Conservation (phyloP, 2,888 invertebrate species). For the Adelphocoris suturalis region DNA sequence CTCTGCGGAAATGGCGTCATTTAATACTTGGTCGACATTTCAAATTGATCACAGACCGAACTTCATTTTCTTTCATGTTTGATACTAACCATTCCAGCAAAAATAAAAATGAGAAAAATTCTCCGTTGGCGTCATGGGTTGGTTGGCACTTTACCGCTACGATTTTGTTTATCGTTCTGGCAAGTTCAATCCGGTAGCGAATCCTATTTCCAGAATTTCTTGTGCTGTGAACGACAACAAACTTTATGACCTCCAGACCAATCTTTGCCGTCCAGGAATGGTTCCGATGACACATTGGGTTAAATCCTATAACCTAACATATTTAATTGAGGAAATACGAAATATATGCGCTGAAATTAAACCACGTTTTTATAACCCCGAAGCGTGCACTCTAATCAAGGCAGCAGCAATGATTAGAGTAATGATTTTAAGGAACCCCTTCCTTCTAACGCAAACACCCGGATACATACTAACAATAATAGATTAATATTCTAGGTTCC, state of each 20-base stretch:
- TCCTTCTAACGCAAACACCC: too few species aligned
- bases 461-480: too few species aligned
- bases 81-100: slow-evolving; percentile 29
- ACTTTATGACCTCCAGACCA: slow-evolving; percentile 60
- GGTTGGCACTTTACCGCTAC: slow-evolving; percentile 69
- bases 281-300: too few species aligned
- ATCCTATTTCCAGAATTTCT: slow-evolving; percentile 65
- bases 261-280: slow-evolving; percentile 60
- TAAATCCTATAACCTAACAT: too few species aligned
- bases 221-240: too few species aligned
- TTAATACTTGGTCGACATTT: slow-evolving; percentile 73
- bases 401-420: too few species aligned
- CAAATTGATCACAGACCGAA: slow-evolving; percentile 73
- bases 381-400: too few species aligned
- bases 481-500: too few species aligned
- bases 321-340: slow-evolving; percentile 72
- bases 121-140: slow-evolving; percentile 29
- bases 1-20: slow-evolving; percentile 74
- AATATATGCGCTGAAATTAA: too few species aligned
- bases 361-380: too few species aligned
- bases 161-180: slow-evolving; percentile 60
- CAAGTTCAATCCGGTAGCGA: slow-evolving; percentile 40
- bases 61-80: slow-evolving; percentile 67
- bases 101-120: slow-evolving; percentile 64
- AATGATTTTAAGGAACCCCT: slow-evolving; percentile 64